Percentiles rank a stretch among this genome's conserved stretches.
phyloP scores from a whole-genome alignment of 2,797 vertebrate species.

The Monodelphis domestica region DNA sequence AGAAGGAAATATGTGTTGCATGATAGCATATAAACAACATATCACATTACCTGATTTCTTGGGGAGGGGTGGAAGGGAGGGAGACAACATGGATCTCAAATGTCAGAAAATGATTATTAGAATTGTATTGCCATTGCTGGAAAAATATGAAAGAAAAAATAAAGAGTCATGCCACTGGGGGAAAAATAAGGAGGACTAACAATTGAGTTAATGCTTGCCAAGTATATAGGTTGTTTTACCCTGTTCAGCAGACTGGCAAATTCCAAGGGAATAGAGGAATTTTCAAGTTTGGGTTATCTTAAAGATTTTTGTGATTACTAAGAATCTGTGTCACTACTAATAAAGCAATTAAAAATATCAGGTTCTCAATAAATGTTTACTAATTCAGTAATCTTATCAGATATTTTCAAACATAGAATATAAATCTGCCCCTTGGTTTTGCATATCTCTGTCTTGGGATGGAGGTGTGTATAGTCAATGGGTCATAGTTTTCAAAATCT shows the following conservation, averaged over 20 bases:
- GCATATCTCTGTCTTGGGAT: neutral
- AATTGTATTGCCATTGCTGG: no score
- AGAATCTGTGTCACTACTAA: neutral
- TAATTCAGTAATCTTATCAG: neutral
- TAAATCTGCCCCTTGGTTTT: neutral
- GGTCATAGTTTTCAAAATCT: neutral
- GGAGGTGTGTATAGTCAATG: neutral
- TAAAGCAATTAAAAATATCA: neutral
- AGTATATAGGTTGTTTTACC: constrained; percentile 43
- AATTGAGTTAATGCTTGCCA: constrained; percentile 42
- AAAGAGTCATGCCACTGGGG: no score
- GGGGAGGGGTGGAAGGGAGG: no score
- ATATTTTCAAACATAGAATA: neutral
- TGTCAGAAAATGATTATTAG: no score
- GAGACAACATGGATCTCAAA: no score
- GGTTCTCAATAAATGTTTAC: neutral
- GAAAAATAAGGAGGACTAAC: neutral
- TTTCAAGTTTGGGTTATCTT: neutral
- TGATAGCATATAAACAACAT: no score
- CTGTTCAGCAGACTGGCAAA: constrained; percentile 22
- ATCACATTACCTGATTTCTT: no score
- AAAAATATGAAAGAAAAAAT: no score
- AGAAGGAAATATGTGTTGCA: no score
- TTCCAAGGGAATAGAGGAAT: neutral
- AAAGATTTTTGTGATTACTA: neutral